phyloP scores from a whole-genome alignment of 2,888 invertebrate species.

The Cecidostiba fungosa region DNA sequence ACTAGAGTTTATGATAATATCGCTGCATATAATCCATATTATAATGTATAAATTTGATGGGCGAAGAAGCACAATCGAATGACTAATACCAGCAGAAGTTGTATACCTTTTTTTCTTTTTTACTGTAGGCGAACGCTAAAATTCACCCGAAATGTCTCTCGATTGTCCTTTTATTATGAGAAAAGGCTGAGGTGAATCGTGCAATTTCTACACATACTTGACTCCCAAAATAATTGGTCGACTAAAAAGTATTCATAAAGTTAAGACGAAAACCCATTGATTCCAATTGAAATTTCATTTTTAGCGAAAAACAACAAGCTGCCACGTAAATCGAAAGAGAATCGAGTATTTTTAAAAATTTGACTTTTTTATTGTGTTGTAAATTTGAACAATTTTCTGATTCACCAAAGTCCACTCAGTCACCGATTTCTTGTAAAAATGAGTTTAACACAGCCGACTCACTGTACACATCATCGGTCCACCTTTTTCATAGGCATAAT shows the following conservation, averaged over 20 bases:
- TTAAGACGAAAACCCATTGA: neutral
- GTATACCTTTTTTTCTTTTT: neutral
- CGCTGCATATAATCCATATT: constrained; percentile 48
- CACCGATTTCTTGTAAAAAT: constrained; percentile 22
- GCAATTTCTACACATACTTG: neutral
- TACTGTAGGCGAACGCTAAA: neutral
- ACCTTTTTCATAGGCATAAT: constrained; percentile 54
- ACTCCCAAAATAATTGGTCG: constrained; percentile 16
- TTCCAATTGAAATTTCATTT: constrained; percentile 6
- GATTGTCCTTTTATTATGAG: constrained; percentile 38
- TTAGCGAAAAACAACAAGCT: neutral
- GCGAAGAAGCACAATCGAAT: constrained; percentile 41
- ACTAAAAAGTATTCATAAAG: neutral
- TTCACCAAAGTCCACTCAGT: constrained; percentile 39
- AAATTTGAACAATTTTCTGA: constrained; percentile 7
- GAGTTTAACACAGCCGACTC: constrained; percentile 35
- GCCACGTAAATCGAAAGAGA: neutral
- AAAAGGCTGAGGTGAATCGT: constrained; percentile 42
- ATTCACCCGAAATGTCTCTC: constrained; percentile 20
- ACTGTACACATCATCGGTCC: constrained; percentile 35
- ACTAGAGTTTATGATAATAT: constrained; percentile 36
- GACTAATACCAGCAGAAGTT: constrained; percentile 10
- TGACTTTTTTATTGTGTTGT: neutral
- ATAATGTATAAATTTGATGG: constrained; percentile 21
- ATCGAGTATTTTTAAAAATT: neutral